A percentile compares a stretch with the other conserved stretches of the same genome.
phyloP scores from a whole-genome alignment of 2,113 vertebrate genomes.

The Bombycilla garrulus region DNA sequence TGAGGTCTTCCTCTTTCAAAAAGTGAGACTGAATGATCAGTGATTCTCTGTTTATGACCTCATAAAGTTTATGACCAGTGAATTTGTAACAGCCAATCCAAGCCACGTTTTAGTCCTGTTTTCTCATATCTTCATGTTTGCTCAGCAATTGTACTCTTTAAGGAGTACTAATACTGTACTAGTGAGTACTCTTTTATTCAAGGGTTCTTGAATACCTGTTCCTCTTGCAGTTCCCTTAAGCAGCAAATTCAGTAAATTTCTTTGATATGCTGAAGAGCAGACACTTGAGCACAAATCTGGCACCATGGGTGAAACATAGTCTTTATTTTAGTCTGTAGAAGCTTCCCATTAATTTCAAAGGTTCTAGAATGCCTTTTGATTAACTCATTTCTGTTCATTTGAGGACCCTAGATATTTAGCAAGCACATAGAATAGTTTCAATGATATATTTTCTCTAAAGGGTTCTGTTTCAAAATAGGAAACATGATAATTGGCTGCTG shows the following conservation, averaged over 20 bases:
- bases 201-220: accelerated
- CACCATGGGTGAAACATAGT: neutral
- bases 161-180: no score
- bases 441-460: neutral
- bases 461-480: constrained; percentile 13
- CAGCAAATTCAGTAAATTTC: neutral
- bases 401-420: neutral
- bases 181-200: neutral
- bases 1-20: neutral
- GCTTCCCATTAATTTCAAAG: neutral
- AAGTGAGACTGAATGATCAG: neutral
- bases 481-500: constrained; percentile 16
- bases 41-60: neutral
- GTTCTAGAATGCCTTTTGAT: neutral
- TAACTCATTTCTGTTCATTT: neutral
- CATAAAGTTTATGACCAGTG: neutral
- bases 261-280: neutral
- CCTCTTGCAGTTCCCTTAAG: neutral
- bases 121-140: neutral
- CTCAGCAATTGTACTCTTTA: neutral
- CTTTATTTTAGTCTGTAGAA: neutral
- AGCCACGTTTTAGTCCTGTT: neutral
- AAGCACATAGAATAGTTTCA: neutral
- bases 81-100: neutral
- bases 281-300: neutral